Percentiles rank a stretch among this genome's conserved stretches.
phyloP scores from a whole-genome alignment of 2,888 invertebrate species.

The Phasia obesa region DNA sequence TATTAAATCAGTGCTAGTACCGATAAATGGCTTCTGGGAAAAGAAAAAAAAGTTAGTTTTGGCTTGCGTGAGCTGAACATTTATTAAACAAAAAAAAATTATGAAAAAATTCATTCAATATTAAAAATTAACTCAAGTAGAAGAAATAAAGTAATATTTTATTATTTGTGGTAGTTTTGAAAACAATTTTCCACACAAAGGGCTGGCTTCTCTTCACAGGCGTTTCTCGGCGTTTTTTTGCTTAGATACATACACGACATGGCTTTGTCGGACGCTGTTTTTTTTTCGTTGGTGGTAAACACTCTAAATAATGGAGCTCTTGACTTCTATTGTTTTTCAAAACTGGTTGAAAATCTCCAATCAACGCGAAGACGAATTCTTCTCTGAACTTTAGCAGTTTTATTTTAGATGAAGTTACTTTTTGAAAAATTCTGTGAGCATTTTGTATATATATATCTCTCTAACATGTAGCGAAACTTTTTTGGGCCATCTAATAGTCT shows the following conservation, averaged over 20 bases:
- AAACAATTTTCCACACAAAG: conserved; percentile 18
- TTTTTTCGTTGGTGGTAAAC: conserved; percentile 9
- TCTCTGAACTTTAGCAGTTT: conserved; percentile 19
- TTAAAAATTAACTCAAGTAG: background rate
- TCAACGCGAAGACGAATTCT: conserved; percentile 60
- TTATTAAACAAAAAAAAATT: background rate
- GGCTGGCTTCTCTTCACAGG: conserved; percentile 48
- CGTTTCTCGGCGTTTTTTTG: conserved; percentile 42
- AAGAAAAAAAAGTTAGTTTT: background rate
- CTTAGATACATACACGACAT: conserved; percentile 37
- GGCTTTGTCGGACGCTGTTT: conserved; percentile 6
- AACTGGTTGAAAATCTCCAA: conserved; percentile 45
- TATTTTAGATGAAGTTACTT: conserved; percentile 21
- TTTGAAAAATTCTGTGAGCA: conserved; percentile 43
- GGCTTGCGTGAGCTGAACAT: background rate
- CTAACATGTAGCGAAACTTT: conserved; percentile 4
- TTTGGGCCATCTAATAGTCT: conserved; percentile 46
- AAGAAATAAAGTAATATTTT: conserved; percentile 16
- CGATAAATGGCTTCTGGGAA: background rate
- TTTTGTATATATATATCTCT: background rate
- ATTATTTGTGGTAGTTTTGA: conserved; percentile 3
- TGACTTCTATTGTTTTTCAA: background rate
- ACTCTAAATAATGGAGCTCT: conserved; percentile 1
- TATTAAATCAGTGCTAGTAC: too few relatives aligned
- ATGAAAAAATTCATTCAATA: too few relatives aligned